Evolutionary conservation across 2,888 invertebrate species (phyloP).

Genomic region (Nomada hirtipes): DNA sequence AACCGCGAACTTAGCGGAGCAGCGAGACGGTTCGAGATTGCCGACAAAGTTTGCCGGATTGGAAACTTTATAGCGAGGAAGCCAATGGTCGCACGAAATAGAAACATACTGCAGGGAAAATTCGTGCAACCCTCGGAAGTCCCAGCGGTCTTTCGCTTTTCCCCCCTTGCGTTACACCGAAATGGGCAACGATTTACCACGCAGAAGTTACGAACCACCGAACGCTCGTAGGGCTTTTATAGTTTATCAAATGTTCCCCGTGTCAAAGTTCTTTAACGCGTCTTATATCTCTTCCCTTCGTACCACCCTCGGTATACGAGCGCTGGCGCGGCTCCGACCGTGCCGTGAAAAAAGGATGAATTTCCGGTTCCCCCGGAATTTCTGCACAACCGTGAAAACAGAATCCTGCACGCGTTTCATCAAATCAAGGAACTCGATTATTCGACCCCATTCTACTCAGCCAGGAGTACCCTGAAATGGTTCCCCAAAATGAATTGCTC

Average conservation of each 20-base stretch:
- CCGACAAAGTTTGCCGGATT: conserved; percentile 38
- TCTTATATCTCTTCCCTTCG: no score
- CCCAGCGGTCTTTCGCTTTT: background rate
- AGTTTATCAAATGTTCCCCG: no score
- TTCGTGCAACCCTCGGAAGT: background rate
- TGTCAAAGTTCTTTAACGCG: no score
- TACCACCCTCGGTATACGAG: no score
- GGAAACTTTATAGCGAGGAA: conserved; percentile 26
- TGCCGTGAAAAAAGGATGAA: no score
- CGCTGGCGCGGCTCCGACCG: no score
- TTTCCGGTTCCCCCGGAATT: background rate
- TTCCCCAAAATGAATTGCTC: conserved; percentile 1
- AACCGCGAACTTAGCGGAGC: background rate
- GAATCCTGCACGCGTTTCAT: background rate
- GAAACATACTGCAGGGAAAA: conserved; percentile 8
- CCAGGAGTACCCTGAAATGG: background rate
- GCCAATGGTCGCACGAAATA: background rate
- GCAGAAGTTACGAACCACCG: background rate
- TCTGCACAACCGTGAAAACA: background rate
- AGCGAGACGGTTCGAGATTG: background rate
- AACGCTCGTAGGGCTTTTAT: background rate
- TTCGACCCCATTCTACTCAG: background rate
- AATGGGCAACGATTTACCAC: background rate
- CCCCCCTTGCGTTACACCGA: background rate
- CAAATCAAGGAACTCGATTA: background rate